Percentiles rank a stretch among this genome's conserved stretches.
These are phyloP conservation scores for Peucedramus taeniatus DNA, from an alignment of 2,113 vertebrate species.

Conservation along the genomic window DNA sequence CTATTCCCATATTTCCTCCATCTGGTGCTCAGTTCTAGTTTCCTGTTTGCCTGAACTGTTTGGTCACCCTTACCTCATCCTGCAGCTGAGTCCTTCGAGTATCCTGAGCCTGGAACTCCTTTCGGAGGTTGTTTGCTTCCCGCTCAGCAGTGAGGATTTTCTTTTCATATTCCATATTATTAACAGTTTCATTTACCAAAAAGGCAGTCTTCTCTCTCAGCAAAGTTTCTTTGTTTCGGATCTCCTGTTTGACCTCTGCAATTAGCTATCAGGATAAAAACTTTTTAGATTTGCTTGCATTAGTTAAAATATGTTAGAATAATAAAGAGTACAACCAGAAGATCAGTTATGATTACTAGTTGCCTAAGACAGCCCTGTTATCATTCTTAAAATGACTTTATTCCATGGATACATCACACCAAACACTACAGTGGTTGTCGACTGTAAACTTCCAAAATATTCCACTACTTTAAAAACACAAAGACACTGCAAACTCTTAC, in stretches of 20 bases:
- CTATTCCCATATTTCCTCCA: not conserved
- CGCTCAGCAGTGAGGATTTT: slow-evolving; percentile 74
- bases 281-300: not conserved
- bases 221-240: slow-evolving; percentile 74
- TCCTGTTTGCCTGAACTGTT: not conserved
- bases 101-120: slow-evolving; percentile 78
- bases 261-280: slow-evolving; percentile 73
- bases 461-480: not conserved
- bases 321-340: not conserved
- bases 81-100: slow-evolving; percentile 69
- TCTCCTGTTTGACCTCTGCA: slow-evolving; percentile 77
- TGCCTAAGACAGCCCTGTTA: not conserved
- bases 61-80: slow-evolving; percentile 74
- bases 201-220: slow-evolving; percentile 81
- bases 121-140: slow-evolving; percentile 71
- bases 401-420: not conserved
- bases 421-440: not conserved
- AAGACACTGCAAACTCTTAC: not conserved
- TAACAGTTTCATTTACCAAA: slow-evolving; percentile 80
- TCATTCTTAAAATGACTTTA: not conserved
- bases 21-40: not conserved
- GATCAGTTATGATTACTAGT: not conserved
- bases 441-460: not conserved
- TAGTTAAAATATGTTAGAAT: not conserved
- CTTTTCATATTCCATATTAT: slow-evolving; percentile 87